A percentile compares a stretch with the other conserved stretches of the same genome.
phyloP scores from a whole-genome alignment of 2,113 vertebrate species.

The Zonotrichia leucophrys region DNA sequence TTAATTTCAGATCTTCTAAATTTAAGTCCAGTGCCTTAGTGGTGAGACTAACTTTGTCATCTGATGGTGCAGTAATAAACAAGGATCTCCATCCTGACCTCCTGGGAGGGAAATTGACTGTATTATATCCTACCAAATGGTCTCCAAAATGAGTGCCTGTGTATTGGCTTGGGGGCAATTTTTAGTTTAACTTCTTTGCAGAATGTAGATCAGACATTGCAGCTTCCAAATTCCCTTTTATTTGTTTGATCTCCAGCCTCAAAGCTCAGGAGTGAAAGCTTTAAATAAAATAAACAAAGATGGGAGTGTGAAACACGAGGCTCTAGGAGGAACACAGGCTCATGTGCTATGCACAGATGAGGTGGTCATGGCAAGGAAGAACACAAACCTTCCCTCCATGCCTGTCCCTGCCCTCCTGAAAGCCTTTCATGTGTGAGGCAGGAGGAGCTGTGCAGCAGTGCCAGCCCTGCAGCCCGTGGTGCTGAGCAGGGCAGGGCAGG shows the following conservation, averaged over 20 bases:
- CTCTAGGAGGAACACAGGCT: background rate
- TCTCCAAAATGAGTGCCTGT: background rate
- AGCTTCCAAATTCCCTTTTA: constrained; percentile 39
- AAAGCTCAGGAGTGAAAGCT: constrained; percentile 40
- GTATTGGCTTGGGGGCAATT: constrained; percentile 10
- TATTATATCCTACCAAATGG: background rate
- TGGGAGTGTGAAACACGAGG: constrained; percentile 24
- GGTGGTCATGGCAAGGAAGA: background rate
- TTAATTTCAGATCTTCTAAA: background rate
- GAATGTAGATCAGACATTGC: constrained; percentile 24
- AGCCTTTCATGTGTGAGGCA: background rate
- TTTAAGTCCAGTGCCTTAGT: background rate
- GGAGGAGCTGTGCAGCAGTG: background rate
- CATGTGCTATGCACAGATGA: background rate
- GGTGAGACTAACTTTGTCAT: background rate
- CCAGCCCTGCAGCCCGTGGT: background rate
- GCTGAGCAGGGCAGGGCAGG: background rate
- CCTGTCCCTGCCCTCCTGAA: background rate
- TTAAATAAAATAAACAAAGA: constrained; percentile 60
- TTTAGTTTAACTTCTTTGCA: constrained; percentile 23
- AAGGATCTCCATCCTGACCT: background rate
- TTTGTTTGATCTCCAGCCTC: constrained; percentile 57
- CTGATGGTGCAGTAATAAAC: background rate
- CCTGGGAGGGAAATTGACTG: background rate
- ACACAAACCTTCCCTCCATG: background rate